Conservation (phyloP, 2,888 invertebrate species). For the Aelia acuminata region DNA sequence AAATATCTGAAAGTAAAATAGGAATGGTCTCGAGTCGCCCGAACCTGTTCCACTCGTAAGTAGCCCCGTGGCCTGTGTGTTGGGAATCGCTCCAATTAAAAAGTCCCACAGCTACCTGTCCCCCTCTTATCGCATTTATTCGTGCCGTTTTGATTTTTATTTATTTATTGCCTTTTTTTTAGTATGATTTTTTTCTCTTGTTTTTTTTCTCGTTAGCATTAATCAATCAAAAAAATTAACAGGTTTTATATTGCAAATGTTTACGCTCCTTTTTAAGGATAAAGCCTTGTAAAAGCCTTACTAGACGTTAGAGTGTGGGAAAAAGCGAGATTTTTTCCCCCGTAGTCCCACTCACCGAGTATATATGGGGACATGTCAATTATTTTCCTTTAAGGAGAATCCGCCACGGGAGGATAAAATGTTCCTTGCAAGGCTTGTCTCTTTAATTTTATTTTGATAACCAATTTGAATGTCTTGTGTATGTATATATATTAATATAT, state of each 20-base stretch:
- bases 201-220: constrained; percentile 17
- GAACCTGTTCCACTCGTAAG: constrained; percentile 11
- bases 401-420: neutral
- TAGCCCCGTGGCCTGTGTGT: constrained; percentile 23
- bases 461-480: constrained; percentile 7
- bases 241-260: constrained; percentile 30
- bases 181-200: neutral
- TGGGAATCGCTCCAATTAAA: constrained; percentile 57
- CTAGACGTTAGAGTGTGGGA: constrained; percentile 12
- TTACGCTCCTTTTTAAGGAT: constrained; percentile 27
- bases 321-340: constrained; percentile 7
- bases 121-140: constrained; percentile 42
- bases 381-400: neutral
- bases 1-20: constrained; percentile 34
- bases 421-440: neutral
- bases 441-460: constrained; percentile 35
- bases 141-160: constrained; percentile 39
- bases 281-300: constrained; percentile 35
- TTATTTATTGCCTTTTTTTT: constrained; percentile 7
- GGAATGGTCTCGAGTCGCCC: neutral
- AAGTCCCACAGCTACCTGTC: constrained; percentile 46
- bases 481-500: neutral
- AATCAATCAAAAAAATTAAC: constrained; percentile 45
- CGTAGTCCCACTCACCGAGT: constrained; percentile 11
- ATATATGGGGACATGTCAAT: constrained; percentile 39